Conservation (phyloP, 2,888 invertebrate genomes). For the Mythimna loreyi region DNA sequence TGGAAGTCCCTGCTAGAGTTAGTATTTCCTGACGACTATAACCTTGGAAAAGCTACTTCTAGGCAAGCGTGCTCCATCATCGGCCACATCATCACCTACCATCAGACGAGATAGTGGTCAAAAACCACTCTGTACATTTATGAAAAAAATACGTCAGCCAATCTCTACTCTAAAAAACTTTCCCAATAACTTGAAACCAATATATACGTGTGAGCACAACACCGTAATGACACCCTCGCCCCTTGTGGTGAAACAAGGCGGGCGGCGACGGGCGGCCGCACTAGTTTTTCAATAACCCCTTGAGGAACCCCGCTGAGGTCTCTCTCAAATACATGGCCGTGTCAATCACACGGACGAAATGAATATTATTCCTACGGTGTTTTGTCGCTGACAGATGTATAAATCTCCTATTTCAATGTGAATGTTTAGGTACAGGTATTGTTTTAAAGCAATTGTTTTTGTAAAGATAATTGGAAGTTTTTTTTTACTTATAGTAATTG, state of each 20-base stretch:
- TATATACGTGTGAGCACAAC: conserved; percentile 34
- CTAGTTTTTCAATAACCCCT: conserved; percentile 86
- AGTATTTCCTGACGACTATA: no score
- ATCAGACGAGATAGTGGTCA: no score
- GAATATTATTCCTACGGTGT: conserved; percentile 59
- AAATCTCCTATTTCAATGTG: conserved; percentile 55
- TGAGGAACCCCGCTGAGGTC: conserved; percentile 83
- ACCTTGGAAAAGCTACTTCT: no score
- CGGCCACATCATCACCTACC: no score
- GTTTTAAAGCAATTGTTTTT: conserved; percentile 36
- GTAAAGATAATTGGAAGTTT: conserved; percentile 11
- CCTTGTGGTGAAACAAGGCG: conserved; percentile 84
- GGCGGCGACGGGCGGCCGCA: conserved; percentile 68
- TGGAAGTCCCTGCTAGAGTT: no score
- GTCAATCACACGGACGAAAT: conserved; percentile 69
- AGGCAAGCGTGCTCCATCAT: no score
- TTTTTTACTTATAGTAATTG: conserved; percentile 15
- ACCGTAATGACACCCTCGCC: conserved; percentile 67
- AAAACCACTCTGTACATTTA: no score
- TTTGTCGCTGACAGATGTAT: conserved; percentile 67
- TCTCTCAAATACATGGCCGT: conserved; percentile 81
- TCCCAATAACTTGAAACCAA: conserved; percentile 46
- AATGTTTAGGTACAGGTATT: conserved; percentile 48
- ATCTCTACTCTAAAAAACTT: conserved; percentile 18
- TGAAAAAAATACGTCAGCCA: background rate